Evolutionary conservation across 92 coral and sea anemone species (phyloP), one percentile per base, ranked within the genome.

Genomic region (Paragorgia papillata): DNA sequence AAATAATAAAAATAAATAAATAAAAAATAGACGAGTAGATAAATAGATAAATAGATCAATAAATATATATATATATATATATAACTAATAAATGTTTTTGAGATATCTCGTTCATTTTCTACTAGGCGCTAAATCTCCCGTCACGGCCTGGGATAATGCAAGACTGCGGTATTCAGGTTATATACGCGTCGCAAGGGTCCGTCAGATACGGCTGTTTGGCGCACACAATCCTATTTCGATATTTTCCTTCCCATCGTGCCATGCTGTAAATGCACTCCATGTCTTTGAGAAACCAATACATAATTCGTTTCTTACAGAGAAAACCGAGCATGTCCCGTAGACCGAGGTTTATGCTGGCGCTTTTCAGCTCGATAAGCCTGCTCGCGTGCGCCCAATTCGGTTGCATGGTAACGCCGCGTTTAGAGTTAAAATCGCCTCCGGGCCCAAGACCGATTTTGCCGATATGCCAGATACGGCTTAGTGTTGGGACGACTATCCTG

Each of bases 391-490:
- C 74, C 84, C 84, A 80, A 21, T 73, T 73, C 2, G 84, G 84
- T 35, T 56, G 58, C 46, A 26, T 9, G 13, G 54, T 40, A 7
- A 80, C 20, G n/a, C 12, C 20, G 6, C 84, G 65, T 28, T 53
- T 37, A 55, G 55, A 74, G 21, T 54, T 28, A 0, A 35, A 67
- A 6, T 68, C 75, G 40, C 84, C 84, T 14, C 77, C 66, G 10
- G 51, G 51, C 50, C 84, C 84, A 57, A 80, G 37, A 20, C 84
- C 84, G 1, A 35, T 60, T n/a, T 48, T 49, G n/a, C 97, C 97
- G 10, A 93, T 89, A 82, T 93, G 97, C 97, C 97, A 93, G 55
- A 93, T 87, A 33, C 97, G 90, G 69, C 97, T 90, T 64, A 90
- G 86, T 25, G 96, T 93, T 17, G 97, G 97, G 0, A 92, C 87